Conservation (phyloP, 2,888 invertebrate species). For the Apamea sordens region DNA sequence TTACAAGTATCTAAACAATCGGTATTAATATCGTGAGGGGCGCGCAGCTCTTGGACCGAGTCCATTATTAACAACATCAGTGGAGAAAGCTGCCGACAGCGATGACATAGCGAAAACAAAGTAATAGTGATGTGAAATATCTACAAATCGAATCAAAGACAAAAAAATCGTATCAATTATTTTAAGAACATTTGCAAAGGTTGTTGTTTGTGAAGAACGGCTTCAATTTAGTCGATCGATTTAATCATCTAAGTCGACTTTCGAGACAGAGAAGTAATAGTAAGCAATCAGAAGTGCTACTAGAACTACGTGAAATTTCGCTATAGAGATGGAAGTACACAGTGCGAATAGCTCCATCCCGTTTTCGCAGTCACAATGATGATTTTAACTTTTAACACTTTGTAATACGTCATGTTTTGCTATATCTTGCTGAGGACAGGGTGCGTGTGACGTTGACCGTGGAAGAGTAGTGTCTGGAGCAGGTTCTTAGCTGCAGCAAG, state of each 20-base stretch:
- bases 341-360: background rate
- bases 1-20: slow-evolving; percentile 43
- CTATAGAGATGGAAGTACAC: background rate
- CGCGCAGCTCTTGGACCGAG: slow-evolving; percentile 15
- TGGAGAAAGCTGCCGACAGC: slow-evolving; percentile 32
- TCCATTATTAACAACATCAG: slow-evolving; percentile 17
- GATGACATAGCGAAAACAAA: slow-evolving; percentile 23
- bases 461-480: background rate
- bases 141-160: slow-evolving; percentile 20
- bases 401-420: background rate
- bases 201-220: background rate
- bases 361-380: background rate
- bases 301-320: background rate
- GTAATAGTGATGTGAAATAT: background rate
- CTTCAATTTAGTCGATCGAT: slow-evolving; percentile 12
- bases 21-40: slow-evolving; percentile 47
- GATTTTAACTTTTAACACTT: background rate
- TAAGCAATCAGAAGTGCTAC: slow-evolving; percentile 1
- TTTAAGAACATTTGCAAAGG: background rate
- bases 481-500: slow-evolving; percentile 96
- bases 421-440: background rate
- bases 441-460: slow-evolving; percentile 8
- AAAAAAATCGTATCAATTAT: background rate
- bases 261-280: slow-evolving; percentile 3
- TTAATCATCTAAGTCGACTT: slow-evolving; percentile 16